Evolutionary conservation across 2,888 invertebrate genomes (phyloP).

Genomic region (Campopleginae sp.): DNA sequence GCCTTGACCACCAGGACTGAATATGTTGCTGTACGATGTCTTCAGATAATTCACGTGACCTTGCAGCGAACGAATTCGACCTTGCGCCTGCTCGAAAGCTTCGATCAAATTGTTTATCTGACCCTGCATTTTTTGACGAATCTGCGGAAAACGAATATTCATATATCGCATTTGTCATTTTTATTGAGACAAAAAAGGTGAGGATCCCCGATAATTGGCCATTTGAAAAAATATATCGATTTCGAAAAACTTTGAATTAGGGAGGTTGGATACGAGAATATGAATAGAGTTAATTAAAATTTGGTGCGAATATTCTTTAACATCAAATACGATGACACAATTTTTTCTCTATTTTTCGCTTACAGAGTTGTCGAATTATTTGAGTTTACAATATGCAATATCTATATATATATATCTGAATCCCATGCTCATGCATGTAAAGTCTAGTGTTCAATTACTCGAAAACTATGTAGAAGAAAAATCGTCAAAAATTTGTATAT

Average conservation of each 20-base stretch:
- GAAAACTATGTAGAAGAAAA: too few species aligned
- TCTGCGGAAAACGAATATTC: slow-evolving; percentile 81
- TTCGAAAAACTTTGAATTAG: not conserved
- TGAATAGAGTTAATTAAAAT: too few species aligned
- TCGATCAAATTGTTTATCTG: slow-evolving; percentile 89
- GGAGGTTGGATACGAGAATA: too few species aligned
- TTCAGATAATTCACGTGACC: slow-evolving; percentile 88
- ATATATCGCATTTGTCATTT: not conserved
- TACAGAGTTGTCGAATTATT: too few species aligned
- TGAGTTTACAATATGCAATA: too few species aligned
- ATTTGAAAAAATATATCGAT: not conserved
- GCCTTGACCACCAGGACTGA: slow-evolving; percentile 74
- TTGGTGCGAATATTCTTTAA: too few species aligned
- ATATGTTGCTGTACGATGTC: slow-evolving; percentile 81
- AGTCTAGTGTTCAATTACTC: too few species aligned
- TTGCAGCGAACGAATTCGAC: slow-evolving; percentile 87
- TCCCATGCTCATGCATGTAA: too few species aligned
- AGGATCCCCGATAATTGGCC: not conserved
- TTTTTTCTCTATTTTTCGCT: too few species aligned
- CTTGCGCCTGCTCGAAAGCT: slow-evolving; percentile 89
- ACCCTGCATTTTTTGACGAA: slow-evolving; percentile 89
- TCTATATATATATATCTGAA: too few species aligned
- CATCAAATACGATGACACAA: too few species aligned
- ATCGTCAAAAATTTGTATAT: too few species aligned
- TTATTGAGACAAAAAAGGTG: not conserved